Percentiles rank a stretch among this genome's conserved stretches.
These are phyloP conservation scores for Myathropa florea DNA, from an alignment of 2,888 invertebrate species.

Conservation along the genomic window DNA sequence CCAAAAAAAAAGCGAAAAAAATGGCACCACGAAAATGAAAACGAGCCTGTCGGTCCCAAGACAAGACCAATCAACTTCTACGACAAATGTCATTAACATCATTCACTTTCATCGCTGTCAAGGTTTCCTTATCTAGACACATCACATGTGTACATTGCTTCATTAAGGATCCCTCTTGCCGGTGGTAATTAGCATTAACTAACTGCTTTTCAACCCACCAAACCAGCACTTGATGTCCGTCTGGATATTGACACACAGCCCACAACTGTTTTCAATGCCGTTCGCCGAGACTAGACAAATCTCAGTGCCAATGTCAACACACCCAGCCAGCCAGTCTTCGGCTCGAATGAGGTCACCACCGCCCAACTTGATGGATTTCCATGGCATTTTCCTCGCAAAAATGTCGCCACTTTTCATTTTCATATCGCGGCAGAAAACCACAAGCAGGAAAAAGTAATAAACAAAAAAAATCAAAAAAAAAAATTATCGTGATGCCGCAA, in stretches of 20 bases:
- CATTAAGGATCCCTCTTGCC: neutral
- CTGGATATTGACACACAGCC: neutral
- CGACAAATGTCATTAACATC: neutral
- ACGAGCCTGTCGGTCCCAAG: neutral
- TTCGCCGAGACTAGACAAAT: neutral
- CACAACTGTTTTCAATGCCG: neutral
- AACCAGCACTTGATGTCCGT: neutral
- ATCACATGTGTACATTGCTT: neutral
- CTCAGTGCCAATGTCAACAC: neutral
- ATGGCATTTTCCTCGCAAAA: constrained; percentile 57
- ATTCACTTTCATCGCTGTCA: neutral
- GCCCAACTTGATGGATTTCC: constrained; percentile 21
- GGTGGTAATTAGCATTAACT: neutral
- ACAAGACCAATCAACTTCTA: neutral
- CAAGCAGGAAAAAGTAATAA: constrained; percentile 25
- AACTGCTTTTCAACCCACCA: neutral
- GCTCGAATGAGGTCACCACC: neutral
- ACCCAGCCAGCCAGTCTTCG: neutral
- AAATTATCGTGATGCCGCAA: constrained; percentile 57
- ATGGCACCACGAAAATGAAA: neutral
- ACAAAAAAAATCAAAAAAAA: constrained; percentile 35
- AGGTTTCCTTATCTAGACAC: neutral
- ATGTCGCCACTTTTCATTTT: constrained; percentile 60
- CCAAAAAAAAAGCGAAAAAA: no score
- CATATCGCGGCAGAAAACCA: constrained; percentile 5